Evolutionary conservation across 1,140 invertebrate genomes (phyloP).

Genomic region (Sweltsa coloradensis): DNA sequence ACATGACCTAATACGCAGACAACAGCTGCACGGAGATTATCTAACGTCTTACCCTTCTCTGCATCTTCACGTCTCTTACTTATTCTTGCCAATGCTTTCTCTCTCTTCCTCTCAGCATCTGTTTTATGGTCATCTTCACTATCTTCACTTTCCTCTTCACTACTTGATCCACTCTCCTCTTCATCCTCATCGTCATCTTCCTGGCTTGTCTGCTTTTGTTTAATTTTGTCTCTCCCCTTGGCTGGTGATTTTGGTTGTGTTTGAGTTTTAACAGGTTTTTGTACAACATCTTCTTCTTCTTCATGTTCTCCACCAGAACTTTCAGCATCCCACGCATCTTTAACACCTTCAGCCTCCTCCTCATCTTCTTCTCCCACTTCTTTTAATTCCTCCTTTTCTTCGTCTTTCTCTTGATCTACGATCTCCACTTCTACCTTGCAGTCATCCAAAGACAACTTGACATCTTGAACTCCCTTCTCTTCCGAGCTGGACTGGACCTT

Average conservation of each 20-base stretch:
- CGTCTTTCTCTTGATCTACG: conserved; percentile 33
- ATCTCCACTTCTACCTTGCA: conserved; percentile 42
- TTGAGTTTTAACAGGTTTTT: not conserved
- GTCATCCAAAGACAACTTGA: conserved; percentile 23
- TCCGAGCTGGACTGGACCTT: conserved; percentile 30
- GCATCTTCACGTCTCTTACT: conserved; percentile 71
- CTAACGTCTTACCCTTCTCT: conserved; percentile 64
- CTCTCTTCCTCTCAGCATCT: conserved; percentile 49
- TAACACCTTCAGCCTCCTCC: conserved; percentile 44
- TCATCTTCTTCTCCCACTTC: conserved; percentile 17
- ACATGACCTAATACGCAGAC: conserved; percentile 99
- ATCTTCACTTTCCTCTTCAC: conserved; percentile 17
- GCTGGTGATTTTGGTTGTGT: too few relatives aligned
- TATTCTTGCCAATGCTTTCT: conserved; percentile 53
- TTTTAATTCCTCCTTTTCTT: conserved; percentile 32
- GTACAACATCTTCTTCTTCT: conserved; percentile 30
- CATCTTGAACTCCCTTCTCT: conserved; percentile 15
- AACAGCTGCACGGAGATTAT: conserved; percentile 83
- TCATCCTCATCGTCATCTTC: conserved; percentile 20
- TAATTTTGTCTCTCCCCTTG: too few relatives aligned
- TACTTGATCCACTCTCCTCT: conserved; percentile 20
- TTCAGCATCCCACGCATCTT: conserved; percentile 76
- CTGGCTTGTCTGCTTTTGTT: too few relatives aligned
- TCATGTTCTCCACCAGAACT: conserved; percentile 48
- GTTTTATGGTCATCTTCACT: conserved; percentile 39